phyloP scores from a whole-genome alignment of 92 coral and sea anemone genomes.

The Actinostola sp. region DNA sequence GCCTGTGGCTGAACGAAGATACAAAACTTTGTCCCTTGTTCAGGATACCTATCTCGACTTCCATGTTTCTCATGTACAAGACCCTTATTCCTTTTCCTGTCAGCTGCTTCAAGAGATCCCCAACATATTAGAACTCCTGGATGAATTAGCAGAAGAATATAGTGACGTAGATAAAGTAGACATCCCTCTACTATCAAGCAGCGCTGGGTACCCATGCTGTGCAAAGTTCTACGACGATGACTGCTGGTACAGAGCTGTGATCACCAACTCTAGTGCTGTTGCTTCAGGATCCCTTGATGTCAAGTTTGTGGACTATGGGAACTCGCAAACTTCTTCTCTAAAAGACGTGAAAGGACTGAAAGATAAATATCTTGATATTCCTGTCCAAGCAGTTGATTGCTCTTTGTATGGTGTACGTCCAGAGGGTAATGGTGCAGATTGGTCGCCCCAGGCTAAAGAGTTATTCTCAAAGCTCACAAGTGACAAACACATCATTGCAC shows the following conservation, averaged over 20 bases:
- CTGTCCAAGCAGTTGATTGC: conserved; percentile 87
- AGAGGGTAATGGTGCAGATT: conserved; percentile 45
- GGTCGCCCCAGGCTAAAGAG: conserved; percentile 77
- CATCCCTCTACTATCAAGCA: conserved; percentile 74
- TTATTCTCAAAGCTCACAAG: conserved; percentile 75
- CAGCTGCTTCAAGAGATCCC: conserved; percentile 67
- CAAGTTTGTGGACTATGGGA: conserved; percentile 94
- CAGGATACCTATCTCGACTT: conserved; percentile 69
- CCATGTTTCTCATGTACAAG: conserved; percentile 65
- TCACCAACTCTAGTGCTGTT: conserved; percentile 82
- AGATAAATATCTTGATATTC: conserved; percentile 64
- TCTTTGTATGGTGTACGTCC: conserved; percentile 74
- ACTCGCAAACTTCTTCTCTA: conserved; percentile 71
- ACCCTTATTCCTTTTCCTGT: conserved; percentile 82
- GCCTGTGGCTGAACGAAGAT: conserved; percentile 22
- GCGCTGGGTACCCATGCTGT: conserved; percentile 86
- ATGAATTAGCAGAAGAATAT: conserved; percentile 72
- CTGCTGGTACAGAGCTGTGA: conserved; percentile 88
- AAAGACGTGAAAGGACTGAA: conserved; percentile 77
- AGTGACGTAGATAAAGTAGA: conserved; percentile 64
- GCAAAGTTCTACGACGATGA: conserved; percentile 90
- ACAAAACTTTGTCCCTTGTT: conserved; percentile 41
- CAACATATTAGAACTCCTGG: conserved; percentile 64
- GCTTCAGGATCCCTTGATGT: conserved; percentile 88
- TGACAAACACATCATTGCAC: conserved; percentile 84